A percentile compares a stretch with the other conserved stretches of the same genome.
These are phyloP conservation scores for Callimorpha dominula DNA, from an alignment of 2,888 invertebrate species.

Conservation along the genomic window DNA sequence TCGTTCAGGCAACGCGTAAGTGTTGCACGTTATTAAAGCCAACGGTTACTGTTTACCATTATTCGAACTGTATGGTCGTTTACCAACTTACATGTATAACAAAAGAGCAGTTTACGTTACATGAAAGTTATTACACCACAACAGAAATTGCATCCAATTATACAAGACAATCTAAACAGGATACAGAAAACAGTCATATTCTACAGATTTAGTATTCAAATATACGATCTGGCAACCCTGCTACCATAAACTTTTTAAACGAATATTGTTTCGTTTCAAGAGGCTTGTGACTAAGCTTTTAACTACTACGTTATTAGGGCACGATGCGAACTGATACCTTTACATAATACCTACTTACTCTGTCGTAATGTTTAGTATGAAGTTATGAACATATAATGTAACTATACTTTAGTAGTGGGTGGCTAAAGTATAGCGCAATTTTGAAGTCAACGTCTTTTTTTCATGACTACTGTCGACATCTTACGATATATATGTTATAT, in stretches of 20 bases:
- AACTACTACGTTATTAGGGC: conserved; percentile 31
- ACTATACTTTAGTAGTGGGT: conserved; percentile 23
- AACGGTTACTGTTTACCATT: not conserved
- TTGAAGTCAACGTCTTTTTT: conserved; percentile 35
- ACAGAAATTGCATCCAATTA: not conserved
- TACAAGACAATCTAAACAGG: not conserved
- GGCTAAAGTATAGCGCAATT: conserved; percentile 43
- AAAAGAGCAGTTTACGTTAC: not conserved
- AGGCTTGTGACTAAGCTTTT: conserved; percentile 7
- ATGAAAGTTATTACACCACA: not conserved
- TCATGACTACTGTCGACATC: conserved; percentile 45
- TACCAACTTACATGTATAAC: not conserved
- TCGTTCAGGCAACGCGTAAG: not conserved
- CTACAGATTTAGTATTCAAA: not conserved
- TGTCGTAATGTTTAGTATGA: conserved; percentile 37
- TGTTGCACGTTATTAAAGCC: not conserved
- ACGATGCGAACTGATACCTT: conserved; percentile 26
- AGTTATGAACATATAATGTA: conserved; percentile 26
- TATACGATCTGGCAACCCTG: not conserved
- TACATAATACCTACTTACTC: conserved; percentile 36
- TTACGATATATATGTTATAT: not conserved
- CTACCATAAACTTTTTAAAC: not conserved
- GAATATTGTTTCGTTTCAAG: conserved; percentile 4
- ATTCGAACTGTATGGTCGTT: not conserved
- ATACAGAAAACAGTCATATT: not conserved